Evolutionary conservation across 2,113 vertebrate species (phyloP).

Genomic region (Sprattus sprattus): DNA sequence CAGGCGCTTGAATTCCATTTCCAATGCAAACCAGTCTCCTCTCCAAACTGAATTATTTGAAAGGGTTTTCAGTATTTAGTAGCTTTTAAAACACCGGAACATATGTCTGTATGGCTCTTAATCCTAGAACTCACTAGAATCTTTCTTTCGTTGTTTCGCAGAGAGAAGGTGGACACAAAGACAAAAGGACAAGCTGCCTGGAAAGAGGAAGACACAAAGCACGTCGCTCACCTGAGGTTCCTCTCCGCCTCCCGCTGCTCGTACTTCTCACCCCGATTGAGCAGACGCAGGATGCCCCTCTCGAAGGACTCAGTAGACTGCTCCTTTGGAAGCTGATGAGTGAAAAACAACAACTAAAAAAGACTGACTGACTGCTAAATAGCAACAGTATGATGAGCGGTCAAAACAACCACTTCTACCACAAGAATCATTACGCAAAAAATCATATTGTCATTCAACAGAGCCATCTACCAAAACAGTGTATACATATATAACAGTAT

Average conservation of each 20-base stretch:
- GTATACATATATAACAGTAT: too few relatives aligned
- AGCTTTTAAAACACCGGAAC: too few relatives aligned
- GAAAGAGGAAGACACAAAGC: background rate
- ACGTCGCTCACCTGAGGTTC: constrained; percentile 79
- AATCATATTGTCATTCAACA: background rate
- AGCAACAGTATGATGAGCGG: too few relatives aligned
- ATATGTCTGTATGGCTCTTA: too few relatives aligned
- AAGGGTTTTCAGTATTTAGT: too few relatives aligned
- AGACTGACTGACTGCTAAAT: background rate
- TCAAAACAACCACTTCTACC: background rate
- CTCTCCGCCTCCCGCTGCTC: constrained; percentile 84
- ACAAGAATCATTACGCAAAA: background rate
- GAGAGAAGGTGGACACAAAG: too few relatives aligned
- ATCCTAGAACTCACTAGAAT: too few relatives aligned
- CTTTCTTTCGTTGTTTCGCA: too few relatives aligned
- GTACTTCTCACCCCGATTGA: constrained; percentile 82
- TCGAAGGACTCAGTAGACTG: constrained; percentile 86
- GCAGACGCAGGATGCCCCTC: constrained; percentile 83
- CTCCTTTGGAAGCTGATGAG: constrained; percentile 86
- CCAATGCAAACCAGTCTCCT: background rate
- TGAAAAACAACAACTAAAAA: constrained; percentile 28
- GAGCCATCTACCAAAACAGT: too few relatives aligned
- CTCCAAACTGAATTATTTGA: background rate
- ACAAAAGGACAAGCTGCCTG: background rate
- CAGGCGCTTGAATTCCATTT: background rate